Base-by-base conservation (phyloP, 2,888 invertebrate genomes). In the Adelognathus sp. region DNA sequence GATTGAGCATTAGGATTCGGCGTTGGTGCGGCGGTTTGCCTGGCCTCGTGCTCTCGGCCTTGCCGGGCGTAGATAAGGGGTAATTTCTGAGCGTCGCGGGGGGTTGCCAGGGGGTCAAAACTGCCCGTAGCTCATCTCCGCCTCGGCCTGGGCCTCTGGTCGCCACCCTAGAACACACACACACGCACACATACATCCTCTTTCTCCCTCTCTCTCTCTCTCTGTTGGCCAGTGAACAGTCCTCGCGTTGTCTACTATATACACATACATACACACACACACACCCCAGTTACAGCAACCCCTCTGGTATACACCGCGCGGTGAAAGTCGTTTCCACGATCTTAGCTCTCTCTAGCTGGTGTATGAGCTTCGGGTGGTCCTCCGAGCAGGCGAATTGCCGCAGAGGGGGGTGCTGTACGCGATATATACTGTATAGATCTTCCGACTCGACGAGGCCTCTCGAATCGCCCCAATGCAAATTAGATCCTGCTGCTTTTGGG, bases 61-160 rank as follows among this genome's bases (percentile, higher is more conserved):
- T 89, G 90, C 86, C 83, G 83, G 82, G 84, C 83, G 85, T 82
- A 90, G 90, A 90, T 90, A 90, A 90, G 89, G 89, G 88, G 87
- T 89, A 90, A 90, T 90, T 90, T 90, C 90, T 88, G 86, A 80
- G 85, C 77, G 72, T 81, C 84, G 83, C 82, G 83, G 85, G 85
- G 50, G 27, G 61, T 21, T 18, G 56, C n/a, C 54, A 60, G 85
- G 85, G 88, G 89, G 87, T 87, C 87, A 88, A 81, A 88, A 86
- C 88, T 88, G 88, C 85, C 89, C 90, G 88, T 90, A 89, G 89
- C 90, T 90, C 90, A 90, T 90, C 90, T 88, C 81, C 80, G 79
- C 77, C 64, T 63, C 60, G 52, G 63, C 71, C 52, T 67, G 52
- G 18, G 41, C 27, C n/a, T 46, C 31, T 66, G 56, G 70, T 14